Percentiles rank a stretch among this genome's conserved stretches.
Conservation (phyloP, 2,113 vertebrate species). For the Copsychus sechellarum region DNA sequence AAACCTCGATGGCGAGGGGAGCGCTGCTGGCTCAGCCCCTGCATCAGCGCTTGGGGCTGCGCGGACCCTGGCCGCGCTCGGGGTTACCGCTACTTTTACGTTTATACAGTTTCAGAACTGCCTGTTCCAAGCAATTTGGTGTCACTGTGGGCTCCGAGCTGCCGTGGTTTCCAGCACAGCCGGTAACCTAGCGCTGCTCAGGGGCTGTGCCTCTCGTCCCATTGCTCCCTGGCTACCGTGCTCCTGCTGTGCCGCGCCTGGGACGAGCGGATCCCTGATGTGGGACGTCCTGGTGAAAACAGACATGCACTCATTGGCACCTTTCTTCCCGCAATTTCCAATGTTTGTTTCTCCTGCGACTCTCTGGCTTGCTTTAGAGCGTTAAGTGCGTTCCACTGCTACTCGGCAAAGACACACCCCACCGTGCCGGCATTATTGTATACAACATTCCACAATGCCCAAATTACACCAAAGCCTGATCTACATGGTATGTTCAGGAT, state of each 20-base stretch:
- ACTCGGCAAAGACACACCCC: not conserved
- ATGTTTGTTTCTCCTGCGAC: rapidly evolving
- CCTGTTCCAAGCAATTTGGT: not conserved
- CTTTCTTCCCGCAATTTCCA: rapidly evolving
- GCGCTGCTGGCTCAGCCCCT: not conserved
- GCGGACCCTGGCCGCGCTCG: rapidly evolving
- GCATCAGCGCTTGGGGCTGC: rapidly evolving
- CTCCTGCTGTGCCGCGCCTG: rapidly evolving
- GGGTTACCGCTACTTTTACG: not conserved
- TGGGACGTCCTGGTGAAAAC: not conserved
- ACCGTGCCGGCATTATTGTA: not conserved
- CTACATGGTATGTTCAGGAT: not conserved
- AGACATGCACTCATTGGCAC: not conserved
- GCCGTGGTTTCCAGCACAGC: not conserved
- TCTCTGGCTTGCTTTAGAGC: not conserved
- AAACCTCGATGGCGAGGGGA: not conserved
- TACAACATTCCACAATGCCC: not conserved
- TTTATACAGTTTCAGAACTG: not conserved
- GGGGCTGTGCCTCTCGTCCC: rapidly evolving
- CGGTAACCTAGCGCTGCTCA: rapidly evolving
- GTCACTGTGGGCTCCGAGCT: not conserved
- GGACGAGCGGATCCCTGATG: not conserved
- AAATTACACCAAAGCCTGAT: not conserved
- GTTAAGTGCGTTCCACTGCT: not conserved
- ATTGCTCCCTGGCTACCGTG: rapidly evolving